Evolutionary conservation across 2,888 invertebrate species (phyloP).

Genomic region (Hymenopus coronatus): DNA sequence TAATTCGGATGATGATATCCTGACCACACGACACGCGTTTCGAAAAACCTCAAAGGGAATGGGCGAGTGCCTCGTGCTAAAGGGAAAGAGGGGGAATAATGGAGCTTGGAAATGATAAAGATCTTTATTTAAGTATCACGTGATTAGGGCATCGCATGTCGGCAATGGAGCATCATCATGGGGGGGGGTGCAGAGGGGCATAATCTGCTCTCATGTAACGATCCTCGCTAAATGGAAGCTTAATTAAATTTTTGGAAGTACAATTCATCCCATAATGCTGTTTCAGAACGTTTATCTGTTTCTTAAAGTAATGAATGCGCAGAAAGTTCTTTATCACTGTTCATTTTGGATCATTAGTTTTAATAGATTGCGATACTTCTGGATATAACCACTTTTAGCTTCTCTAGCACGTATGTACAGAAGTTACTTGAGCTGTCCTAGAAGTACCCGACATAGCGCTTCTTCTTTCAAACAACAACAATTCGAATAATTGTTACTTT

Average conservation of each 20-base stretch:
- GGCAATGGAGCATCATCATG: not conserved
- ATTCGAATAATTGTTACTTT: too few species aligned
- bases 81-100: conserved; percentile 5
- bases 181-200: not conserved
- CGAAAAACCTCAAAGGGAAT: not conserved
- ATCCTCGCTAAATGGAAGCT: not conserved
- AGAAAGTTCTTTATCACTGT: too few species aligned
- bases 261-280: too few species aligned
- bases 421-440: too few species aligned
- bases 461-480: too few species aligned
- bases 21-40: not conserved
- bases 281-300: too few species aligned
- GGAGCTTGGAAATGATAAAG: not conserved
- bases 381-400: too few species aligned
- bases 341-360: too few species aligned
- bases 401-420: too few species aligned
- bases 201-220: not conserved
- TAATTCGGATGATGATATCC: not conserved
- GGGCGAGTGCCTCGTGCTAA: not conserved
- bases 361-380: too few species aligned
- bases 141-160: conserved; percentile 17
- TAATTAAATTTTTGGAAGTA: not conserved
- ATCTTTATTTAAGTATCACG: conserved; percentile 19
- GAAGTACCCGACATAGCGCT: too few species aligned
- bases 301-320: too few species aligned